phyloP scores from a whole-genome alignment of 2,113 vertebrate genomes.

The Hippoglossus stenolepis region DNA sequence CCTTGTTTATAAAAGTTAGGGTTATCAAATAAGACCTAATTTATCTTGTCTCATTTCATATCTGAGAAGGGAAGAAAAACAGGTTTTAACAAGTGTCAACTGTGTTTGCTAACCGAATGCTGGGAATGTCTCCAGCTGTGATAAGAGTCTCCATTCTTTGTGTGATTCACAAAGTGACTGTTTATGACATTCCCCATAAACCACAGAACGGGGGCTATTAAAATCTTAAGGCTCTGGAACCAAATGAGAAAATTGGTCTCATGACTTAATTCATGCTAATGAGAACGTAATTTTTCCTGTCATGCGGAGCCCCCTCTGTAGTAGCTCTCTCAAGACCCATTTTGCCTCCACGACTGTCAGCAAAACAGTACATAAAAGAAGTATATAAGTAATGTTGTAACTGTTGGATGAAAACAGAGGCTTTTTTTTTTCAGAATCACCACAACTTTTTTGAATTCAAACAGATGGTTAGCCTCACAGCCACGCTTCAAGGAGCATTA shows the following conservation, averaged over 20 bases:
- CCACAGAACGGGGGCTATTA: conserved; percentile 52
- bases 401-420: not conserved
- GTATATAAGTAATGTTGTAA: not conserved
- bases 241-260: conserved; percentile 61
- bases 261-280: conserved; percentile 67
- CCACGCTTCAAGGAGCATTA: not conserved
- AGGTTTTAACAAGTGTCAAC: conserved; percentile 43
- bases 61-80: conserved; percentile 39
- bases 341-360: conserved; percentile 25
- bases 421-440: conserved; percentile 14
- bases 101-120: conserved; percentile 34
- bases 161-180: conserved; percentile 55
- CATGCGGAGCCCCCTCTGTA: conserved; percentile 33
- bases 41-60: conserved; percentile 39
- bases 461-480: not conserved
- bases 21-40: conserved; percentile 32
- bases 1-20: conserved; percentile 26
- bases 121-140: conserved; percentile 49
- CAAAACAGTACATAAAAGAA: conserved; percentile 36
- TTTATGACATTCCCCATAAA: conserved; percentile 64
- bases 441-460: conserved; percentile 18
- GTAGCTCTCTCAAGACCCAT: conserved; percentile 30
- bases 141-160: conserved; percentile 44
- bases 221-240: conserved; percentile 51
- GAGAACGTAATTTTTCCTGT: conserved; percentile 57